Percentiles rank a stretch among this genome's conserved stretches.
These are phyloP conservation scores for Euleptes europaea DNA, from an alignment of 2,113 vertebrate genomes.

Conservation along the genomic window DNA sequence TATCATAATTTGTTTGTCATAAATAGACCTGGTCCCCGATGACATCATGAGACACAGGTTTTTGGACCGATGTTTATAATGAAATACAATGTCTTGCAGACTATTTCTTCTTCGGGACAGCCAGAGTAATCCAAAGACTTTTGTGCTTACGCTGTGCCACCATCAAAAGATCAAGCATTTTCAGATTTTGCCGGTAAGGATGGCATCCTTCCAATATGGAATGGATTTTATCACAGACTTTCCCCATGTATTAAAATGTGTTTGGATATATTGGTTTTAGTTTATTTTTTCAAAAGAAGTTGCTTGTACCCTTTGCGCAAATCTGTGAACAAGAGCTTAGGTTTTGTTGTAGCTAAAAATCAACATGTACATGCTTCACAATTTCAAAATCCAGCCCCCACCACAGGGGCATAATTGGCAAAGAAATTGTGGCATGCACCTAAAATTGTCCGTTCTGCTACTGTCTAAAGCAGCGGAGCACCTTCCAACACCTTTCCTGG, in stretches of 20 bases:
- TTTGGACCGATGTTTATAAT: not conserved
- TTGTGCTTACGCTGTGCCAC: slow-evolving; percentile 97
- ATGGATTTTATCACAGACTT: not conserved
- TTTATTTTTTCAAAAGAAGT: not conserved
- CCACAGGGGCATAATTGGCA: not conserved
- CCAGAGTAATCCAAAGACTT: slow-evolving; percentile 98
- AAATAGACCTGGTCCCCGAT: not conserved
- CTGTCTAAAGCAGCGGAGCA: too few relatives aligned
- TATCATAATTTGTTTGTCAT: too few relatives aligned
- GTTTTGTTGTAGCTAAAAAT: not conserved
- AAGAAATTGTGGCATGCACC: too few relatives aligned
- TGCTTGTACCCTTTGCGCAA: not conserved
- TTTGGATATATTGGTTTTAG: not conserved
- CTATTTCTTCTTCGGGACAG: slow-evolving; percentile 96
- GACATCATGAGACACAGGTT: not conserved
- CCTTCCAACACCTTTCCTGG: too few relatives aligned
- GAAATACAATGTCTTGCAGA: slow-evolving; percentile 68
- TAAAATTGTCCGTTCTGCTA: too few relatives aligned
- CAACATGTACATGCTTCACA: not conserved
- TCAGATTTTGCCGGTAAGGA: slow-evolving; percentile 95
- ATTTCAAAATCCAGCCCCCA: not conserved
- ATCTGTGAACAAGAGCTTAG: not conserved
- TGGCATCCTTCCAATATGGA: not conserved
- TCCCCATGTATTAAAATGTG: not conserved
- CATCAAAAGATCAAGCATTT: slow-evolving; percentile 99